Percentiles rank a stretch among this genome's conserved stretches.
Evolutionary conservation across 1,140 invertebrate species (phyloP).

Genomic region (Lasaia peninsularis): DNA sequence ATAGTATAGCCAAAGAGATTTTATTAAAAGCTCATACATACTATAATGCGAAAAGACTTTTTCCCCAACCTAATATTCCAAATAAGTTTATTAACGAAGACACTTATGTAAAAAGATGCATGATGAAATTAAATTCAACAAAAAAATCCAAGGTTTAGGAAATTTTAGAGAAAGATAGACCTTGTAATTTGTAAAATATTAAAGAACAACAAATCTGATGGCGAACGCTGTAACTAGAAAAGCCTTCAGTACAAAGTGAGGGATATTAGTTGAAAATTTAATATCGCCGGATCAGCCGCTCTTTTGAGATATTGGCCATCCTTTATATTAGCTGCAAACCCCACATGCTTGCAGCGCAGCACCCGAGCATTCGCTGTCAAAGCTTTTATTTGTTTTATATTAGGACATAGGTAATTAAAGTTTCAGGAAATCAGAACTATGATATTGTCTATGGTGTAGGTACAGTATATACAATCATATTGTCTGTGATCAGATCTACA

Average conservation of each 20-base stretch:
- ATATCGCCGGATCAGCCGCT: conserved; percentile 28
- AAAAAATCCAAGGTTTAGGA: background rate
- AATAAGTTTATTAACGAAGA: too few species aligned
- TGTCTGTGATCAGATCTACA: too few species aligned
- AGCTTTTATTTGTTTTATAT: background rate
- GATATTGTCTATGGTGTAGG: too few species aligned
- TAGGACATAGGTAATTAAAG: too few species aligned
- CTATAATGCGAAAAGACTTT: too few species aligned
- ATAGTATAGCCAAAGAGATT: too few species aligned
- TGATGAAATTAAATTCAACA: background rate
- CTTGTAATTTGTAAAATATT: background rate
- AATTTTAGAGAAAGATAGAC: background rate
- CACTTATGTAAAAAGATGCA: background rate
- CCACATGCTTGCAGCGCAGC: background rate
- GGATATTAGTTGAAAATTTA: conserved; percentile 23
- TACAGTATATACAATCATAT: too few species aligned
- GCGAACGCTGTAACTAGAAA: conserved; percentile 6
- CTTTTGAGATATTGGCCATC: conserved; percentile 10
- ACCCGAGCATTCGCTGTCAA: background rate
- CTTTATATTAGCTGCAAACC: conserved; percentile 11
- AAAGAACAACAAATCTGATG: background rate
- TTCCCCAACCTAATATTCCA: too few species aligned
- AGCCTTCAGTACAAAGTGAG: background rate
- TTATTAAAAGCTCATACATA: too few species aligned
- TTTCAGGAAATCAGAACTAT: too few species aligned